Evolutionary conservation across 2,888 invertebrate species (phyloP).

Genomic region (Drosophila picticornis): DNA sequence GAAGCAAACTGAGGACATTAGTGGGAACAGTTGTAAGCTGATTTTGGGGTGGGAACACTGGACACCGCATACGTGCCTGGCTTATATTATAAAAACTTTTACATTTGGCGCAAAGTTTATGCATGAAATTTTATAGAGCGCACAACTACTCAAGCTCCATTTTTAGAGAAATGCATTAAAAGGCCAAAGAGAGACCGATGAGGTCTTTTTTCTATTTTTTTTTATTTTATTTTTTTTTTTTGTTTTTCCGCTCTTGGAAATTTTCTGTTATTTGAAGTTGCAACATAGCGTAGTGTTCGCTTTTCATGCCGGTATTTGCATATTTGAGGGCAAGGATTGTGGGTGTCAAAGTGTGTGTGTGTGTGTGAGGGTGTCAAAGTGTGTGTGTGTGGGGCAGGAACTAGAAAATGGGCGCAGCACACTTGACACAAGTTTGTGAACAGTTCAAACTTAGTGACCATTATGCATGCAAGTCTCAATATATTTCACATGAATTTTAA

Average conservation of each 20-base stretch:
- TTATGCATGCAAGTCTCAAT: conserved; percentile 79
- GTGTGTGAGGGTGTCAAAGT: conserved; percentile 7
- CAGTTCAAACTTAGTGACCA: conserved; percentile 76
- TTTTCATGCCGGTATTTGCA: conserved; percentile 58
- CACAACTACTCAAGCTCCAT: conserved; percentile 71
- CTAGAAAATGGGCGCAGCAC: conserved; percentile 40
- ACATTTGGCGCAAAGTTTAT: conserved; percentile 76
- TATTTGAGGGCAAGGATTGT: conserved; percentile 43
- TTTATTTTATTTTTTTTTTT: too few relatives aligned
- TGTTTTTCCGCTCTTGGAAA: conserved; percentile 16
- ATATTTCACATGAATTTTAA: conserved; percentile 79
- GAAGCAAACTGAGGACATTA: conserved; percentile 36
- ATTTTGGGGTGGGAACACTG: conserved; percentile 38
- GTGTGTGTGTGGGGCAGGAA: conserved; percentile 8
- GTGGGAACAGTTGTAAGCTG: conserved; percentile 55
- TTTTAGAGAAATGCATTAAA: conserved; percentile 61
- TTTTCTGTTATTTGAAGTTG: conserved; percentile 47
- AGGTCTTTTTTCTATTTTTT: neutral
- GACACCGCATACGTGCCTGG: conserved; percentile 73
- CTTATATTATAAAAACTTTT: conserved; percentile 80
- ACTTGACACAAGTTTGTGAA: conserved; percentile 67
- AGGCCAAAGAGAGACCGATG: conserved; percentile 26
- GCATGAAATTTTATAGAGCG: conserved; percentile 79
- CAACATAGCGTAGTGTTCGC: conserved; percentile 41
- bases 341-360: conserved; percentile 5